These are phyloP conservation scores for Agrotis puta DNA, from an alignment of 2,888 invertebrate genomes.

Conservation along the genomic window DNA sequence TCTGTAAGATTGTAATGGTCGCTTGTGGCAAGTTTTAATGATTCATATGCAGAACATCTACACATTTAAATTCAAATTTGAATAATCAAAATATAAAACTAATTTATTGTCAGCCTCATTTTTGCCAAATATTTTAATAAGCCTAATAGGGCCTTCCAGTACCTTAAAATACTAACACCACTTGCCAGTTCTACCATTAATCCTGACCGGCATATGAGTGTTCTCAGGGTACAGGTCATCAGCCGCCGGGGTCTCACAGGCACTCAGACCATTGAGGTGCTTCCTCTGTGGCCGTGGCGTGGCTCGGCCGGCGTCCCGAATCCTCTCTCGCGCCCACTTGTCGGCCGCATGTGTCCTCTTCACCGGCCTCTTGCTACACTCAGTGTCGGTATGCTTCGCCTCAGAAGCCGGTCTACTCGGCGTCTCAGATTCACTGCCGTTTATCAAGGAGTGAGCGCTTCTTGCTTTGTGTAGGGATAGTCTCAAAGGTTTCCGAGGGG, in stretches of 20 bases:
- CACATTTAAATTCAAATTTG: slow-evolving; percentile 1
- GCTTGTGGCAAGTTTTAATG: slow-evolving; percentile 15
- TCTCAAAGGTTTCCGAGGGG: slow-evolving; percentile 96
- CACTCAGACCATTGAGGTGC: slow-evolving; percentile 74
- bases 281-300: slow-evolving; percentile 83
- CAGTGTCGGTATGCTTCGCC: slow-evolving; percentile 66
- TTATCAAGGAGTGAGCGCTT: slow-evolving; percentile 94
- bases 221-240: slow-evolving; percentile 84
- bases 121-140: slow-evolving; percentile 9
- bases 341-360: slow-evolving; percentile 91
- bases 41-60: neutral
- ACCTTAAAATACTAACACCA: slow-evolving; percentile 76
- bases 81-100: slow-evolving; percentile 1
- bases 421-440: slow-evolving; percentile 86
- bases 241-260: slow-evolving; percentile 81
- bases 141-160: neutral
- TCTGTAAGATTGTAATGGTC: neutral
- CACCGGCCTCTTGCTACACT: slow-evolving; percentile 90
- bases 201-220: slow-evolving; percentile 71
- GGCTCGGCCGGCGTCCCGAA: slow-evolving; percentile 78
- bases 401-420: slow-evolving; percentile 80
- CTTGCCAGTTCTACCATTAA: slow-evolving; percentile 72
- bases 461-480: slow-evolving; percentile 96
- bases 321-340: slow-evolving; percentile 77
- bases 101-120: slow-evolving; percentile 46